phyloP scores from a whole-genome alignment of 2,888 invertebrate species.

The Andrena haemorrhoa region DNA sequence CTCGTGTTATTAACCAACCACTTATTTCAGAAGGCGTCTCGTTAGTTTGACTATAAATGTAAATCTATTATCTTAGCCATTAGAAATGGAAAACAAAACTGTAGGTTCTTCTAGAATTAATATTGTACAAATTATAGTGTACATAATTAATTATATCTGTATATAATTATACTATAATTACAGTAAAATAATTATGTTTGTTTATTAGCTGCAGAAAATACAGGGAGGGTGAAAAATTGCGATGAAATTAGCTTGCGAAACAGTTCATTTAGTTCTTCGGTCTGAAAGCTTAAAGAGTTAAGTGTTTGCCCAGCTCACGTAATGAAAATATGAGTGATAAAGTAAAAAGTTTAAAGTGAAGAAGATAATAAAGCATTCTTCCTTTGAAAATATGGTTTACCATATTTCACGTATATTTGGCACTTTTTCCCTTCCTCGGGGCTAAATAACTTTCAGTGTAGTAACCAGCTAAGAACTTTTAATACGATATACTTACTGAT shows the following conservation, averaged over 20 bases:
- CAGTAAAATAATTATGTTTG: neutral
- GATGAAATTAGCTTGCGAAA: neutral
- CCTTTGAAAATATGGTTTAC: constrained; percentile 5
- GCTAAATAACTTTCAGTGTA: neutral
- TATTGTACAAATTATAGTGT: neutral
- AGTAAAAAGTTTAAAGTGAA: constrained; percentile 2
- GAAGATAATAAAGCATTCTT: constrained; percentile 1
- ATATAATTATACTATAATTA: neutral
- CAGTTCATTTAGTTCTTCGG: neutral
- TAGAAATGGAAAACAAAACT: no score
- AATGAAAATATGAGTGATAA: neutral
- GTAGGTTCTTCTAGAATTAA: no score
- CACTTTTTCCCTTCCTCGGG: neutral
- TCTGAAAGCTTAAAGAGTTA: neutral
- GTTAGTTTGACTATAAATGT: no score
- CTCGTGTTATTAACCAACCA: no score
- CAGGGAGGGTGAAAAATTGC: neutral
- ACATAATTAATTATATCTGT: neutral
- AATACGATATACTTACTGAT: neutral
- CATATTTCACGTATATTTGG: constrained; percentile 6
- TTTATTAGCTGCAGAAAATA: neutral
- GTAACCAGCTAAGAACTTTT: neutral
- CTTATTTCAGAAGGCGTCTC: no score
- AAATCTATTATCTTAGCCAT: no score
- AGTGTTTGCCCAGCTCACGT: neutral